Evolutionary conservation across 2,113 vertebrate genomes (phyloP).

Genomic region (Stegostoma tigrinum): DNA sequence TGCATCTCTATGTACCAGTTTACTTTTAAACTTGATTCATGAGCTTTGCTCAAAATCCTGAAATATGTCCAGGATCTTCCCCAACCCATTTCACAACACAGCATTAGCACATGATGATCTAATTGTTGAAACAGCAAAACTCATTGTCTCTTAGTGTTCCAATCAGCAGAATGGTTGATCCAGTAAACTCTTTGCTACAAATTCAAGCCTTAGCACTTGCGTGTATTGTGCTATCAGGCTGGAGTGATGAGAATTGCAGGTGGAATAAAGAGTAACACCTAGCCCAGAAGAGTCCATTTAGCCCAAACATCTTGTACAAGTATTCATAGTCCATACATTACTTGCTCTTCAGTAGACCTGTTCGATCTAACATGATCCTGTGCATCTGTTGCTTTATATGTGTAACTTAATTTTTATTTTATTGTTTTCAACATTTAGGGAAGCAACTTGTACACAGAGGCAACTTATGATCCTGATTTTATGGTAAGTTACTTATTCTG

Average conservation of each 20-base stretch:
- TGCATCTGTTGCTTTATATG: background rate
- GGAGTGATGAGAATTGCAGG: background rate
- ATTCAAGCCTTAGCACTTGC: background rate
- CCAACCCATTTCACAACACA: background rate
- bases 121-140: background rate
- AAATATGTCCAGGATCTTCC: background rate
- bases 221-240: background rate
- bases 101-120: background rate
- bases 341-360: background rate
- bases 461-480: constrained; percentile 28
- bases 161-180: background rate
- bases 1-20: background rate
- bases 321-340: background rate
- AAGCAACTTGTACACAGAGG: constrained; percentile 30
- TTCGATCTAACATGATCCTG: background rate
- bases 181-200: background rate
- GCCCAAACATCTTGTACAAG: background rate
- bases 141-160: background rate
- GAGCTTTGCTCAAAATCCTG: background rate
- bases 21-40: background rate
- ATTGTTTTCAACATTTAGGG: background rate
- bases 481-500: constrained; percentile 20
- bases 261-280: background rate
- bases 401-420: background rate
- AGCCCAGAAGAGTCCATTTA: background rate